Evolutionary conservation across 2,113 vertebrate species (phyloP).

Genomic region (Atlantisia rogersi): DNA sequence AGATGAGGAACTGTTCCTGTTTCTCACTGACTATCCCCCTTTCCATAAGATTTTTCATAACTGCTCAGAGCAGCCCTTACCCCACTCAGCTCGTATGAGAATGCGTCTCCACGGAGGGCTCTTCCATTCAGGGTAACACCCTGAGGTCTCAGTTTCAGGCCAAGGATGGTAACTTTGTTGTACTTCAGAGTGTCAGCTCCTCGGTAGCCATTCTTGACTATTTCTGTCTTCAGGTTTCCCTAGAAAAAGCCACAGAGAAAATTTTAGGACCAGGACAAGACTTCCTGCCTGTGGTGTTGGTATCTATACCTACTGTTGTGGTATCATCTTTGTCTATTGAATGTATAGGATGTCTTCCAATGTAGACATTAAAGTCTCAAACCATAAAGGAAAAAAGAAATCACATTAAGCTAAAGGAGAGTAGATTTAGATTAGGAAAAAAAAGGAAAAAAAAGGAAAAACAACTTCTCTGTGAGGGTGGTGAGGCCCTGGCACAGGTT

Average conservation of each 20-base stretch:
- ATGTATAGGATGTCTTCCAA: background rate
- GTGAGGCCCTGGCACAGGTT: too few relatives aligned
- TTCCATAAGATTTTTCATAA: background rate
- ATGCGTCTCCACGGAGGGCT: background rate
- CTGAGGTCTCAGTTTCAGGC: slow-evolving; percentile 40
- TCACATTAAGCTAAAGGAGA: background rate
- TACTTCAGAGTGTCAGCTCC: slow-evolving; percentile 32
- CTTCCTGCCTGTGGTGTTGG: background rate
- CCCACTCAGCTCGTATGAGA: background rate
- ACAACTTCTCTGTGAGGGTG: too few relatives aligned
- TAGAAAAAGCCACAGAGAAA: slow-evolving; percentile 14
- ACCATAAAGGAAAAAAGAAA: background rate
- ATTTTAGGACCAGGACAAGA: background rate
- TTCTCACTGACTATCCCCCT: background rate
- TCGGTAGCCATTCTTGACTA: slow-evolving; percentile 57
- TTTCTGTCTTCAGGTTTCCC: slow-evolving; percentile 46
- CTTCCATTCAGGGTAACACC: slow-evolving; percentile 47
- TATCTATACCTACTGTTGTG: background rate
- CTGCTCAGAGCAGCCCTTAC: slow-evolving; percentile 9
- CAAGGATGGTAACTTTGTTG: slow-evolving; percentile 44
- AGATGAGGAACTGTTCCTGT: background rate
- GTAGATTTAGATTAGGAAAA: too few relatives aligned
- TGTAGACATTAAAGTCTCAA: background rate
- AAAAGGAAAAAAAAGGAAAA: too few relatives aligned
- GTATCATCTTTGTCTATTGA: background rate